These are phyloP conservation scores for Macrochelys suwanniensis DNA, from an alignment of 2,797 vertebrate genomes.

Conservation along the genomic window DNA sequence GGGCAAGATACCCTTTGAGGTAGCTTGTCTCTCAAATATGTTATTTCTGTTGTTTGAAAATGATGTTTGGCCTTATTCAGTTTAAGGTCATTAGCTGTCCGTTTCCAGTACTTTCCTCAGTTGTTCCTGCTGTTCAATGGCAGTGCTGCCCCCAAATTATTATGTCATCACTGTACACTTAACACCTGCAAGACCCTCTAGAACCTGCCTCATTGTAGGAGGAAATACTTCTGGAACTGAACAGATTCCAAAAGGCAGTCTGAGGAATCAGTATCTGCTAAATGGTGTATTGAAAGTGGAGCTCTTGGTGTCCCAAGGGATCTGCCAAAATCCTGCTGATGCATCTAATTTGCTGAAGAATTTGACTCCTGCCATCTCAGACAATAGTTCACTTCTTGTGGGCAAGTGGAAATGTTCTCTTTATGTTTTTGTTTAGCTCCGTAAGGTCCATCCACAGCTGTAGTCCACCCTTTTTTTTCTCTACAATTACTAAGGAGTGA, in stretches of 20 bases:
- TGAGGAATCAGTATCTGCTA: neutral
- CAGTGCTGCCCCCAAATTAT: neutral
- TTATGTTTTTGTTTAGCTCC: neutral
- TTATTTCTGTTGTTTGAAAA: neutral
- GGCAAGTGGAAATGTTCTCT: neutral
- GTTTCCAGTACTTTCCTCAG: neutral
- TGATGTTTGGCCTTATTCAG: neutral
- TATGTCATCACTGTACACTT: neutral
- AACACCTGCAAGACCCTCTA: neutral
- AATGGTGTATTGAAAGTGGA: neutral
- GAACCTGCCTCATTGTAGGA: neutral
- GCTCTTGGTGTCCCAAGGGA: neutral
- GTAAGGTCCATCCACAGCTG: neutral
- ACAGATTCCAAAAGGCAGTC: neutral
- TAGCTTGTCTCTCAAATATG: neutral
- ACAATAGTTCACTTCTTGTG: neutral
- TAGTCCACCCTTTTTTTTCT: neutral
- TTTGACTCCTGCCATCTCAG: neutral
- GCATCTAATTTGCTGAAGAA: neutral
- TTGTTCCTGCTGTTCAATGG: neutral
- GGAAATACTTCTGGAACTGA: neutral
- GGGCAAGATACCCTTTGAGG: neutral
- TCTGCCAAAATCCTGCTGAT: neutral
- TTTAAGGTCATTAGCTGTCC: neutral
- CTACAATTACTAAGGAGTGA: neutral